Percentiles rank a stretch among this genome's conserved stretches.
Evolutionary conservation across 2,113 vertebrate genomes (phyloP).

Genomic region (Anseranas semipalmata): DNA sequence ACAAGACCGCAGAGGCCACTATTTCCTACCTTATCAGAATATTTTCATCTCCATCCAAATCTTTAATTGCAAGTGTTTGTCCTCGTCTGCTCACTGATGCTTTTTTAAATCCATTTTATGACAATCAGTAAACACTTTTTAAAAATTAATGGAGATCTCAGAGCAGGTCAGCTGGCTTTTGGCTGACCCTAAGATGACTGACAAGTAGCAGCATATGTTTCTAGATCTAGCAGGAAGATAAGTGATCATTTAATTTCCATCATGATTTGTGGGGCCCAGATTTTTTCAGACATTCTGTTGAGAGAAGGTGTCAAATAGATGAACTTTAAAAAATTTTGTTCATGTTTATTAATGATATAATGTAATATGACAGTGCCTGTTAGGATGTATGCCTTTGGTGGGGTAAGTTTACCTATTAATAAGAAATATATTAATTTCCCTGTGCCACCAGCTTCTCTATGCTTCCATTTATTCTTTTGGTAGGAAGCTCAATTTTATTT

Average conservation of each 20-base stretch:
- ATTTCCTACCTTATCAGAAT: not conserved
- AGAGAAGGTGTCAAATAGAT: not conserved
- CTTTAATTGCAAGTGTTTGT: not conserved
- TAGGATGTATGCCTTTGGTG: accelerated
- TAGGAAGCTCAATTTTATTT: not conserved
- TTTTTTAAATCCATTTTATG: not conserved
- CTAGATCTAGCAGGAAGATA: not conserved
- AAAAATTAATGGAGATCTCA: constrained; percentile 38
- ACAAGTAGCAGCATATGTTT: constrained; percentile 16
- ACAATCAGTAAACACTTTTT: constrained; percentile 16
- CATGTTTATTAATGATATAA: not conserved
- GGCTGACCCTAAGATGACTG: constrained; percentile 14
- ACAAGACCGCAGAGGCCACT: not conserved
- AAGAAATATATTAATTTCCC: not conserved
- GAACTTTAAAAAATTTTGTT: not conserved
- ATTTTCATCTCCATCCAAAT: constrained; percentile 18
- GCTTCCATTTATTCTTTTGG: not conserved
- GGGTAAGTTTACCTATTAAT: not conserved
- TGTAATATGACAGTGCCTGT: not conserved
- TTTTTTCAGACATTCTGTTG: not conserved
- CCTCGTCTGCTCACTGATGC: not conserved
- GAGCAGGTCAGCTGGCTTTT: constrained; percentile 31
- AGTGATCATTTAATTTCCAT: not conserved
- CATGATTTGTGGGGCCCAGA: not conserved
- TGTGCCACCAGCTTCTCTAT: not conserved